phyloP scores from a whole-genome alignment of 1,140 invertebrate genomes.

The Trachelipus rathkii region DNA sequence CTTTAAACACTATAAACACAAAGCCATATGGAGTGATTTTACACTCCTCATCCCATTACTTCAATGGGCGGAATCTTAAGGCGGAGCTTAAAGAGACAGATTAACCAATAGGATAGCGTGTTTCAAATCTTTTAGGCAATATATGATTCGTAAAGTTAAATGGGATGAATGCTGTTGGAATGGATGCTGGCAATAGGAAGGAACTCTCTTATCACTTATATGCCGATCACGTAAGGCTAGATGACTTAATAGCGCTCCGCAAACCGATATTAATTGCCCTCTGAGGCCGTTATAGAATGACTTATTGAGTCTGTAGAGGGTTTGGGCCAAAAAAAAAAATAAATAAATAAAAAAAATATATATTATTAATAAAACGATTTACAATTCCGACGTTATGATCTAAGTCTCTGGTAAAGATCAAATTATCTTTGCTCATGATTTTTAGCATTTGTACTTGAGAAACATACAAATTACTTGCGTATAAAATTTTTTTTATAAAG shows the following conservation, averaged over 20 bases:
- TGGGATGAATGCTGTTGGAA: conserved; percentile 7
- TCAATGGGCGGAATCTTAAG: neutral
- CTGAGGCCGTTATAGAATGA: conserved; percentile 9
- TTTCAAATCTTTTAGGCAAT: neutral
- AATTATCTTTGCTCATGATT: neutral
- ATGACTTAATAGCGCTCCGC: conserved; percentile 8
- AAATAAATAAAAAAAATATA: neutral
- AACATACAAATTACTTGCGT: too few relatives aligned
- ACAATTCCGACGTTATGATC: neutral
- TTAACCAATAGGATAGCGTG: neutral
- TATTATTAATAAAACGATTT: neutral
- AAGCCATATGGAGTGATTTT: conserved; percentile 12
- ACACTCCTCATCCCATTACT: conserved; percentile 7
- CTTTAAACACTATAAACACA: conserved; percentile 12
- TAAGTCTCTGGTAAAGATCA: neutral
- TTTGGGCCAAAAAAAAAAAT: neutral
- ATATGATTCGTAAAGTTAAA: neutral
- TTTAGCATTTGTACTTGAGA: too few relatives aligned
- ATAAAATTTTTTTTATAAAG: too few relatives aligned
- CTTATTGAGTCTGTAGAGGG: neutral
- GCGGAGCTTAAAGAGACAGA: neutral
- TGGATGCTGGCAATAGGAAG: conserved; percentile 11
- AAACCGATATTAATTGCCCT: conserved; percentile 12
- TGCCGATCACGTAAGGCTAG: conserved; percentile 7
- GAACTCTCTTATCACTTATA: conserved; percentile 7